A percentile compares a stretch with the other conserved stretches of the same genome.
phyloP scores from a whole-genome alignment of 2,888 invertebrate species.

The Hirtodrosophila confusa region DNA sequence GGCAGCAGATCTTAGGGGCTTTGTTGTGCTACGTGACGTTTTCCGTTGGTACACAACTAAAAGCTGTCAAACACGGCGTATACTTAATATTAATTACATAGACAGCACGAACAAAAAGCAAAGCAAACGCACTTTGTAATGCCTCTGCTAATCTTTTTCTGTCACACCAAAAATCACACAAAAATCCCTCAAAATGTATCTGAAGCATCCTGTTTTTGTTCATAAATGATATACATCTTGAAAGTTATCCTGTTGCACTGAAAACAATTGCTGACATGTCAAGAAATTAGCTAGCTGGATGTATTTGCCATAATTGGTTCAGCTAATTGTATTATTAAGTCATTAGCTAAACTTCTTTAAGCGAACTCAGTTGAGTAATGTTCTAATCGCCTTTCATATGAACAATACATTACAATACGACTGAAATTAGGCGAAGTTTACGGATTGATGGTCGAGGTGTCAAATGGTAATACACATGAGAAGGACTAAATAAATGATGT shows the following conservation, averaged over 20 bases:
- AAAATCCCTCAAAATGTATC: slow-evolving; percentile 30
- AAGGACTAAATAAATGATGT: not conserved
- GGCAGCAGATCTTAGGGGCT: slow-evolving; percentile 51
- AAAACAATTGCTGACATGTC: slow-evolving; percentile 15
- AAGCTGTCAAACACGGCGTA: slow-evolving; percentile 74
- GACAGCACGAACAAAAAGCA: slow-evolving; percentile 34
- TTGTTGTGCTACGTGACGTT: slow-evolving; percentile 64
- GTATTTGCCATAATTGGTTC: slow-evolving; percentile 19
- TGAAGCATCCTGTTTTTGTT: slow-evolving; percentile 4
- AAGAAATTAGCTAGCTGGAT: slow-evolving; percentile 4
- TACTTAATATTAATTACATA: slow-evolving; percentile 75
- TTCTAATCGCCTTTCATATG: slow-evolving; percentile 35
- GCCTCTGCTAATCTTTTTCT: slow-evolving; percentile 47
- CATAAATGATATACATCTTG: slow-evolving; percentile 44
- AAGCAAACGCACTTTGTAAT: slow-evolving; percentile 39
- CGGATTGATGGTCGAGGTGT: slow-evolving; percentile 53
- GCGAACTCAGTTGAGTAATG: slow-evolving; percentile 47
- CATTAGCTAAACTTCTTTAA: slow-evolving; percentile 56
- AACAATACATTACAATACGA: slow-evolving; percentile 31
- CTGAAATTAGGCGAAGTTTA: slow-evolving; percentile 18
- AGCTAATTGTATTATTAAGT: slow-evolving; percentile 58
- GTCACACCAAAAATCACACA: slow-evolving; percentile 34
- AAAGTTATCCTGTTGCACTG: slow-evolving; percentile 34
- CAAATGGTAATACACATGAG: slow-evolving; percentile 1
- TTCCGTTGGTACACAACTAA: slow-evolving; percentile 42